phyloP scores from a whole-genome alignment of 2,888 invertebrate species.

The Tetheella fluctuosa region DNA sequence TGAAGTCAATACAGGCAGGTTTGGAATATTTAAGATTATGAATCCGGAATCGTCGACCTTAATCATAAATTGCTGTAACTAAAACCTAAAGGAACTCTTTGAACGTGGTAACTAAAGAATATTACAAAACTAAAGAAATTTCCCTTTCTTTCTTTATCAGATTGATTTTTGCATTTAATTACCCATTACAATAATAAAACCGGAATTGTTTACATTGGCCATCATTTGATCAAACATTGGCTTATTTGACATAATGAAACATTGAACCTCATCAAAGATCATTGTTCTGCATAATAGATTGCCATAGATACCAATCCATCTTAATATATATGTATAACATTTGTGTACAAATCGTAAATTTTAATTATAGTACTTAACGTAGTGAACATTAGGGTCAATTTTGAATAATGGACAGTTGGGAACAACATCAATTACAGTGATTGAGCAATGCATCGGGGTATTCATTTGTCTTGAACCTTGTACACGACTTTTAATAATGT shows the following conservation, averaged over 20 bases:
- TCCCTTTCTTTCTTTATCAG: too few species aligned
- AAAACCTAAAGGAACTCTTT: too few species aligned
- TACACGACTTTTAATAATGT: neutral
- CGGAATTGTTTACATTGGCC: too few species aligned
- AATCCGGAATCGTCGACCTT: too few species aligned
- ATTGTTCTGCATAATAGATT: slow-evolving; percentile 34
- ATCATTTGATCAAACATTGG: slow-evolving; percentile 14
- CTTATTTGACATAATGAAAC: slow-evolving; percentile 25
- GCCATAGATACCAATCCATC: slow-evolving; percentile 15
- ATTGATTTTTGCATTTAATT: too few species aligned
- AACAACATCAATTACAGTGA: slow-evolving; percentile 10
- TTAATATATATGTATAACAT: neutral
- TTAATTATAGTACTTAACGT: neutral
- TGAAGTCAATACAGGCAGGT: too few species aligned
- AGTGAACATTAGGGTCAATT: neutral
- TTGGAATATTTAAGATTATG: too few species aligned
- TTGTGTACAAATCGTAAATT: neutral
- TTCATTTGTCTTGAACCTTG: slow-evolving; percentile 7
- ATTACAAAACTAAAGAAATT: too few species aligned
- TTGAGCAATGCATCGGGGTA: slow-evolving; percentile 10
- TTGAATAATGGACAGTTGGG: neutral
- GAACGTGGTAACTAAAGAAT: too few species aligned
- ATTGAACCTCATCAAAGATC: slow-evolving; percentile 34
- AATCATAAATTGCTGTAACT: too few species aligned
- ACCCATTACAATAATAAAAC: too few species aligned